Evolutionary conservation across 2,113 vertebrate genomes (phyloP).

Genomic region (Limnothrissa miodon): DNA sequence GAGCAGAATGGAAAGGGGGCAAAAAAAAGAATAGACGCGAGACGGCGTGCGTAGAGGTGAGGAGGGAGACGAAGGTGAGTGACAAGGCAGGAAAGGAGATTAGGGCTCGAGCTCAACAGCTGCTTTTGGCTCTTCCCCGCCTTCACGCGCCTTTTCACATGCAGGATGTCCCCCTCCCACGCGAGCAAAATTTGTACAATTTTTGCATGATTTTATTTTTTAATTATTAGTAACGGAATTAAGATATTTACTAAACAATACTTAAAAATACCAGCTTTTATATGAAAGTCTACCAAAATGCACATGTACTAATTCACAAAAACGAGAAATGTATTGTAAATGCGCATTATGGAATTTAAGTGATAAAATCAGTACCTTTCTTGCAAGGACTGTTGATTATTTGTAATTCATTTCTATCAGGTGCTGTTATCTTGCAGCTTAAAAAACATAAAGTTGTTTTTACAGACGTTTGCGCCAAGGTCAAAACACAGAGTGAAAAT

Average conservation of each 20-base stretch:
- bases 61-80: conserved; percentile 67
- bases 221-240: neutral
- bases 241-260: neutral
- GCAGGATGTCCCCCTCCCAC: conserved; percentile 41
- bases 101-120: conserved; percentile 67
- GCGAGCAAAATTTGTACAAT: conserved; percentile 74
- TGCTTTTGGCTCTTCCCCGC: conserved; percentile 63
- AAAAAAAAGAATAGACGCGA: neutral
- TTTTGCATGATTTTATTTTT: conserved; percentile 79
- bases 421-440: too few species aligned
- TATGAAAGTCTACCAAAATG: neutral
- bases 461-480: neutral
- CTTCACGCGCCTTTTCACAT: conserved; percentile 35
- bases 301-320: neutral
- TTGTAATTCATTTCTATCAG: too few species aligned
- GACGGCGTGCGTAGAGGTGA: conserved; percentile 42
- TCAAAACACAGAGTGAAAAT: neutral
- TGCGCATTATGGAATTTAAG: too few species aligned
- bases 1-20: conserved; percentile 27
- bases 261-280: neutral
- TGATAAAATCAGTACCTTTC: neutral
- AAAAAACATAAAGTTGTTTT: too few species aligned
- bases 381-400: too few species aligned
- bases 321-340: neutral
- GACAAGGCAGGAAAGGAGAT: conserved; percentile 82